Conservation (phyloP, 2,797 vertebrate genomes). For the Picus viridis region DNA sequence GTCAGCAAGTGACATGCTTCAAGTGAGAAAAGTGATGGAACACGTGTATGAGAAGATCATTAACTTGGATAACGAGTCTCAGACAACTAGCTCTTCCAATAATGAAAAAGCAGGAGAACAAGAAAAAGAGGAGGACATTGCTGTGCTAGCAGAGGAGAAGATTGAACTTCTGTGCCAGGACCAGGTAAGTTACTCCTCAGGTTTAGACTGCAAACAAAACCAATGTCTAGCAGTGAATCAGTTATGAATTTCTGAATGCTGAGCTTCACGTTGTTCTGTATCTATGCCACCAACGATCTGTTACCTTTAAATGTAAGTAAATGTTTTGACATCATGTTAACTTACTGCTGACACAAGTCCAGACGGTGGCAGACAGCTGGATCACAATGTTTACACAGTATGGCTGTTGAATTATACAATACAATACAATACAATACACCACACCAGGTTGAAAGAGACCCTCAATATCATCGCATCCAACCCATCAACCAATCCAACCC, state of each 20-base stretch:
- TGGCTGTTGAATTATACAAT: neutral
- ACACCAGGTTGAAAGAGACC: too few species aligned
- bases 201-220: neutral
- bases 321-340: neutral
- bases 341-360: neutral
- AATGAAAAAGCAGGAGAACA: conserved; percentile 97
- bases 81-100: conserved; percentile 96
- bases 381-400: neutral
- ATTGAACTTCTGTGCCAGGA: conserved; percentile 99
- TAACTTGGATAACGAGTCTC: conserved; percentile 97
- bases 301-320: neutral
- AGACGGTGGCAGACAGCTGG: neutral
- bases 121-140: conserved; percentile 98
- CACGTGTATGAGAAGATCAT: conserved; percentile 99
- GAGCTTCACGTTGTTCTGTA: neutral
- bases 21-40: conserved; percentile 98
- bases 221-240: neutral
- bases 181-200: conserved; percentile 81
- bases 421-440: too few species aligned
- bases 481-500: too few species aligned
- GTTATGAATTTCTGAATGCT: neutral
- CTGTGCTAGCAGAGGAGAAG: conserved; percentile 96
- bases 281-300: too few species aligned
- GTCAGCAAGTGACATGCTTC: conserved; percentile 98
- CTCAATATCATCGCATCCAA: too few species aligned